phyloP scores from a whole-genome alignment of 2,888 invertebrate genomes.

The Temnothorax unifasciatus region DNA sequence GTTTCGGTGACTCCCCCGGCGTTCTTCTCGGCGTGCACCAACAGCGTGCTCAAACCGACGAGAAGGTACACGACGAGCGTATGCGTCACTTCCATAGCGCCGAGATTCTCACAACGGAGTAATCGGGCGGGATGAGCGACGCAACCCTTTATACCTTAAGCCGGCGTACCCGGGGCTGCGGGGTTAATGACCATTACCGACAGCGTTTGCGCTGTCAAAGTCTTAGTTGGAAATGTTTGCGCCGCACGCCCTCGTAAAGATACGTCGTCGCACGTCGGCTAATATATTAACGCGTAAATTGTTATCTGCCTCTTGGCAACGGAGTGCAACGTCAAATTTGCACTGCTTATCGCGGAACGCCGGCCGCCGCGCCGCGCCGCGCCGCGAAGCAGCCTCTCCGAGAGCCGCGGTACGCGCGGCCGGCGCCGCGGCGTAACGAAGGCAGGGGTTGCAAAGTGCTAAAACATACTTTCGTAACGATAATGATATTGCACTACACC shows the following conservation, averaged over 20 bases:
- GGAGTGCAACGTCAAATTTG: conserved; percentile 78
- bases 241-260: conserved; percentile 57
- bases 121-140: conserved; percentile 36
- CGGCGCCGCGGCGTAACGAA: conserved; percentile 28
- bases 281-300: conserved; percentile 73
- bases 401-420: conserved; percentile 16
- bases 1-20: conserved; percentile 33
- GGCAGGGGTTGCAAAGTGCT: conserved; percentile 13
- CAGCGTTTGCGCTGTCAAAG: conserved; percentile 43
- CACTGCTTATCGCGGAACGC: conserved; percentile 79
- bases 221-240: conserved; percentile 57
- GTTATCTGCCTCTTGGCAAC: conserved; percentile 62
- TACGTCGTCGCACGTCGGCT: conserved; percentile 65
- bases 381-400: conserved; percentile 23
- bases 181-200: conserved; percentile 68
- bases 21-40: conserved; percentile 3
- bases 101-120: conserved; percentile 62
- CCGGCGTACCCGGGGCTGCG: conserved; percentile 55
- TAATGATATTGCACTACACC: not conserved
- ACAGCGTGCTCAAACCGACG: conserved; percentile 10
- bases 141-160: conserved; percentile 75
- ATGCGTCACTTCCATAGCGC: conserved; percentile 57
- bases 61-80: conserved; percentile 43
- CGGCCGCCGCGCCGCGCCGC: conserved; percentile 30
- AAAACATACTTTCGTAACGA: not conserved